phyloP scores from a whole-genome alignment of 1,140 invertebrate genomes.

The Nasonia longicornis region DNA sequence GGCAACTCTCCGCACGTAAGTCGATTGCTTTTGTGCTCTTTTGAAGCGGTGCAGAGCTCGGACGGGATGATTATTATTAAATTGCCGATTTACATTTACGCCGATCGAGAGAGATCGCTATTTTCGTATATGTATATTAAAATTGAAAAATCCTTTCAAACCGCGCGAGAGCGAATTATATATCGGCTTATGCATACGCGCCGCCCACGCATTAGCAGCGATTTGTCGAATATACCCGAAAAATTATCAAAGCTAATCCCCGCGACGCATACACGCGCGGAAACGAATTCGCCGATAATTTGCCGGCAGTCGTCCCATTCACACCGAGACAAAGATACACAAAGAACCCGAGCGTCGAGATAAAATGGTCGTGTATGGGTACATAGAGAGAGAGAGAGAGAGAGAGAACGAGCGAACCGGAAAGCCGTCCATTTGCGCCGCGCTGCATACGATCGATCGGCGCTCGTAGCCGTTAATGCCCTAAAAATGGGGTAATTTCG shows the following conservation, averaged over 20 bases:
- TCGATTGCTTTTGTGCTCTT: constrained; percentile 44
- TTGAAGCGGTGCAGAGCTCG: constrained; percentile 13
- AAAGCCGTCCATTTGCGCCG: constrained; percentile 54
- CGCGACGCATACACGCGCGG: neutral
- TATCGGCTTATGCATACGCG: too few relatives aligned
- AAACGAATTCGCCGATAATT: neutral
- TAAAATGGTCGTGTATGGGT: constrained; percentile 41
- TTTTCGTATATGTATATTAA: too few relatives aligned
- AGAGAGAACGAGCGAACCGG: constrained; percentile 44
- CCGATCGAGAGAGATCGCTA: too few relatives aligned
- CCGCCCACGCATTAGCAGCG: too few relatives aligned
- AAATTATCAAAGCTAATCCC: neutral
- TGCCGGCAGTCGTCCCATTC: neutral
- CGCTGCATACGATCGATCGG: constrained; percentile 49
- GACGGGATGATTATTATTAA: constrained; percentile 40
- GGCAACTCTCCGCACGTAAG: constrained; percentile 8
- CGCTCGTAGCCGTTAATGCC: constrained; percentile 58
- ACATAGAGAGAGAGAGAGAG: constrained; percentile 37
- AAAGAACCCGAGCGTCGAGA: neutral
- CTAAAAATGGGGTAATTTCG: constrained; percentile 66
- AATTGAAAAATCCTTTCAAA: neutral
- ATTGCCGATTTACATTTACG: constrained; percentile 19
- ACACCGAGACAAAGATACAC: constrained; percentile 12
- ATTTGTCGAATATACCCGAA: neutral
- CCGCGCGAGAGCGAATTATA: neutral